phyloP scores from a whole-genome alignment of 2,113 vertebrate genomes.

The Aldabrachelys gigantea region DNA sequence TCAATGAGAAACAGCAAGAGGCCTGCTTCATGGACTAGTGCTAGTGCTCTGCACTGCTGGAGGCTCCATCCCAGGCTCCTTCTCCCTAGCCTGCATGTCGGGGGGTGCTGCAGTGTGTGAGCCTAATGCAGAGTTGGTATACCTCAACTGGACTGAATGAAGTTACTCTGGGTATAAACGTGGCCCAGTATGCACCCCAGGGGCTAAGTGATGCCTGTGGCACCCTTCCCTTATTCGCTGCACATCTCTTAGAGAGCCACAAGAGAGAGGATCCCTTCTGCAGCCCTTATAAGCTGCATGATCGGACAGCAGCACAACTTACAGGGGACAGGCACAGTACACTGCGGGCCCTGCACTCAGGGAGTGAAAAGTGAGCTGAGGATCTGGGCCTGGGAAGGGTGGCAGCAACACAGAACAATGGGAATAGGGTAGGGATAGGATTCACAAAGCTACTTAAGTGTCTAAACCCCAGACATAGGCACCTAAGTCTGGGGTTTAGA shows the following conservation, averaged over 20 bases:
- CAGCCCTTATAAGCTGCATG: background rate
- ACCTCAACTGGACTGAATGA: too few species aligned
- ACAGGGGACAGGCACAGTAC: background rate
- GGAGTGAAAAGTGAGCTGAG: background rate
- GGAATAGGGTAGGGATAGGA: background rate
- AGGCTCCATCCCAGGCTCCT: background rate
- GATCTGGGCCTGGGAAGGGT: rapidly evolving
- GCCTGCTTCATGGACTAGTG: background rate
- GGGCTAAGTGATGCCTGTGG: too few species aligned
- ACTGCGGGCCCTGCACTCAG: background rate
- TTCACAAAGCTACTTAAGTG: background rate
- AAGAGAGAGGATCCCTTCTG: background rate
- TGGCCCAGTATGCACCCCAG: too few species aligned
- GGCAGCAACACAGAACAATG: background rate
- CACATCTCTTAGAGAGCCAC: background rate
- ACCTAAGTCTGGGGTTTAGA: background rate
- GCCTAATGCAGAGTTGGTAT: too few species aligned
- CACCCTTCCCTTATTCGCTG: background rate
- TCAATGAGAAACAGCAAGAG: background rate
- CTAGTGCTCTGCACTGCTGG: background rate
- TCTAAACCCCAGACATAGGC: too few species aligned
- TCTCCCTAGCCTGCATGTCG: background rate
- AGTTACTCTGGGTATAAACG: too few species aligned
- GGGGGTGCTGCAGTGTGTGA: too few species aligned
- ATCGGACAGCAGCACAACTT: background rate